Evolutionary conservation across 1,140 invertebrate species (phyloP).

Genomic region (Diploscapter pachys): DNA sequence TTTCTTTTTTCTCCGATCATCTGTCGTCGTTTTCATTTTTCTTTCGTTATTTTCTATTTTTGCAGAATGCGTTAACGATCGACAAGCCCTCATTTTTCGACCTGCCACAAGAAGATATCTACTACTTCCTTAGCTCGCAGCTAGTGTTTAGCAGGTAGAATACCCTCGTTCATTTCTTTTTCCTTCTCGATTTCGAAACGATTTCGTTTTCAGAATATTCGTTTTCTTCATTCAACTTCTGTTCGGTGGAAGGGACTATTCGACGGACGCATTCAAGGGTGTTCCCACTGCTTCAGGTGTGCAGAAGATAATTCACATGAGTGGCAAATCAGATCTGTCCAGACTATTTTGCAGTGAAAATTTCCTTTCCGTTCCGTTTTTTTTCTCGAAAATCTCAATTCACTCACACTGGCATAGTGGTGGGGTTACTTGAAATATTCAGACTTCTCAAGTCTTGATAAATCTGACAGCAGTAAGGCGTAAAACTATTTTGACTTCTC

Average conservation of each 20-base stretch:
- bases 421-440: background rate
- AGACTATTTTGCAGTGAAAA: background rate
- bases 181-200: no score
- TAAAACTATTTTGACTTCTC: no score
- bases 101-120: no score
- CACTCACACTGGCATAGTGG: background rate
- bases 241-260: constrained; percentile 1
- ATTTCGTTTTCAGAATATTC: background rate
- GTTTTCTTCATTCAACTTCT: constrained; percentile 18
- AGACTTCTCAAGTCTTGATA: background rate
- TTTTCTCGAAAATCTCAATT: background rate
- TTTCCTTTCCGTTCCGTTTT: no score
- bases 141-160: no score
- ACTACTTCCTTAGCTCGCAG: no score
- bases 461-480: background rate
- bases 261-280: constrained; percentile 19
- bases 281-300: background rate
- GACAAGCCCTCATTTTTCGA: no score
- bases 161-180: no score
- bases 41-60: no score
- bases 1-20: no score
- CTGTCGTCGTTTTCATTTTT: no score
- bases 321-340: background rate
- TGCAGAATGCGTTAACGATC: no score
- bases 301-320: background rate